phyloP scores from a whole-genome alignment of 2,113 vertebrate genomes.

The Theristicus caerulescens region DNA sequence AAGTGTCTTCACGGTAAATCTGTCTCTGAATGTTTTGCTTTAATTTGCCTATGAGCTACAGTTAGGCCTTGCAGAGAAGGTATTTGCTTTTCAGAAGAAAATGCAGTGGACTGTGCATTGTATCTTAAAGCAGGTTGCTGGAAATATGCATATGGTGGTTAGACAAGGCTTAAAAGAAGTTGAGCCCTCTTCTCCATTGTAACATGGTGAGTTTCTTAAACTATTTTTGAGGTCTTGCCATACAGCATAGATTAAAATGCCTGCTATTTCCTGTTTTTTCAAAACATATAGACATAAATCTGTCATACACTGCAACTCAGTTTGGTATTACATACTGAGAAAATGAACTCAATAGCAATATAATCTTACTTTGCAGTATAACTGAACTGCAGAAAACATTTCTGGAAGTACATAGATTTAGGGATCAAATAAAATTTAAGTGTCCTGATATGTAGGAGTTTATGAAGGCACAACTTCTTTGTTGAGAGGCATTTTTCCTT shows the following conservation, averaged over 20 bases:
- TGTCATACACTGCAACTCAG: constrained; percentile 70
- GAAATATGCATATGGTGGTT: background rate
- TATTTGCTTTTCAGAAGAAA: constrained; percentile 43
- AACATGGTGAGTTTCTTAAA: constrained; percentile 47
- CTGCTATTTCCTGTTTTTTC: constrained; percentile 67
- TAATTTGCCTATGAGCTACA: constrained; percentile 34
- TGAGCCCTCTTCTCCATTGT: background rate
- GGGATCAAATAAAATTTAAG: constrained; percentile 78
- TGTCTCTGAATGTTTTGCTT: constrained; percentile 26
- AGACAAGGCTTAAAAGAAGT: background rate
- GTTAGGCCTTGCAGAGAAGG: background rate
- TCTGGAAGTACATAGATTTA: constrained; percentile 68
- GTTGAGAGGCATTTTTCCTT: constrained; percentile 73
- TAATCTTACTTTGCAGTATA: constrained; percentile 79
- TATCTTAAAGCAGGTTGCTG: constrained; percentile 23
- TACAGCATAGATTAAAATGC: constrained; percentile 63
- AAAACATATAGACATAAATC: constrained; percentile 73
- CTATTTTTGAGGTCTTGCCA: constrained; percentile 28
- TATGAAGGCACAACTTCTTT: constrained; percentile 74
- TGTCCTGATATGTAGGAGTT: constrained; percentile 70
- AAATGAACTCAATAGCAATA: constrained; percentile 77
- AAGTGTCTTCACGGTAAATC: background rate
- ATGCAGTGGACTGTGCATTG: background rate
- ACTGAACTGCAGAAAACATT: constrained; percentile 72
- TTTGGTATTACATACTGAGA: constrained; percentile 73